Percentiles rank a stretch among this genome's conserved stretches.
Conservation (phyloP, 2,797 vertebrate species). For the Coregonus suidteri region DNA sequence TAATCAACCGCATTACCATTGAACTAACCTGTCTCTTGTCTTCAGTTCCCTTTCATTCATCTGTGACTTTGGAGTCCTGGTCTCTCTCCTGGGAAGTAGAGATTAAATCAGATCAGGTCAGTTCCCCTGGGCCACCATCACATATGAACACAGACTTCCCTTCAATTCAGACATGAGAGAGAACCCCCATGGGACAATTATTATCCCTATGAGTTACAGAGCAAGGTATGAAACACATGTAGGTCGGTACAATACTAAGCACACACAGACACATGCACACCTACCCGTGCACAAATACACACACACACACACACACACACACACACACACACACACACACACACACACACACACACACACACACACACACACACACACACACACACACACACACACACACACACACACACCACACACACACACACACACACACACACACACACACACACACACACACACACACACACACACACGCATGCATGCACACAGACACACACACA, state of each 20-base stretch:
- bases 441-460: not conserved
- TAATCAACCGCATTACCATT: not conserved
- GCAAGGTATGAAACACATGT: not conserved
- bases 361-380: not conserved
- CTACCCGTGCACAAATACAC: not conserved
- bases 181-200: not conserved
- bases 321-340: not conserved
- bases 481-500: not conserved
- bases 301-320: not conserved
- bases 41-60: not conserved
- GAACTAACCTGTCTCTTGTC: not conserved
- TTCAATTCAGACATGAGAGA: not conserved
- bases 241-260: not conserved
- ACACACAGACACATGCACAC: not conserved
- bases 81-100: not conserved
- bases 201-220: not conserved
- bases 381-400: not conserved
- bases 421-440: not conserved
- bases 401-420: not conserved
- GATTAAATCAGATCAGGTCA: conserved; percentile 11
- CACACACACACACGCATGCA: not conserved
- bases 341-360: not conserved
- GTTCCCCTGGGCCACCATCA: conserved; percentile 2
- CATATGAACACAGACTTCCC: not conserved
- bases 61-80: not conserved